These are phyloP conservation scores for Porites lutea DNA, from an alignment of 64 coral and sea anemone species.

Conservation along the genomic window DNA sequence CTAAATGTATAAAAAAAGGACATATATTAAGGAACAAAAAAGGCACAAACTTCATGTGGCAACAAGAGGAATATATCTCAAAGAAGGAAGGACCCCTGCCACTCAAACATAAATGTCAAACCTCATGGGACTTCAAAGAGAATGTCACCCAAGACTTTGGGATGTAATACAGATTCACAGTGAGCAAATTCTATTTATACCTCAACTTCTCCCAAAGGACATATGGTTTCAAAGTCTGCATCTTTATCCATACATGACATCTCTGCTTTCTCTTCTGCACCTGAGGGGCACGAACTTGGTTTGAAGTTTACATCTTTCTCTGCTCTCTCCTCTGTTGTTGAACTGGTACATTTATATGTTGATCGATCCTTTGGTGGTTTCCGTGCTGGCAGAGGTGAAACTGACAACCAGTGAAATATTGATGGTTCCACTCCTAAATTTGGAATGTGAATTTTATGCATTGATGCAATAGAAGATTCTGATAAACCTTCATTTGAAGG, in stretches of 20 bases:
- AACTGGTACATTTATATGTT: conserved; percentile 11
- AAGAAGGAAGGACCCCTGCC: conserved; percentile 6
- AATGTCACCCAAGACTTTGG: conserved; percentile 26
- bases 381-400: conserved; percentile 6
- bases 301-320: conserved; percentile 15
- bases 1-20: conserved; percentile 28
- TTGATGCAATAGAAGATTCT: conserved; percentile 12
- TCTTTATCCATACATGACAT: neutral
- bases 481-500: neutral
- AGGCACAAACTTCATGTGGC: conserved; percentile 19
- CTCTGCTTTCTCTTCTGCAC: conserved; percentile 13
- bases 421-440: conserved; percentile 63
- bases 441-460: conserved; percentile 1
- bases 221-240: neutral
- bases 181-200: conserved; percentile 21
- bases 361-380: conserved; percentile 12
- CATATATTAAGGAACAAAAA: conserved; percentile 23
- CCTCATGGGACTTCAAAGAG: conserved; percentile 35
- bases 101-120: conserved; percentile 18
- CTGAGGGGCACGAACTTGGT: neutral
- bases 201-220: conserved; percentile 30
- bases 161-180: conserved; percentile 21
- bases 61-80: conserved; percentile 25
- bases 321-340: conserved; percentile 3
- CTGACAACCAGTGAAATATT: conserved; percentile 59